These are phyloP conservation scores for cattle (Bos taurus) DNA, from an alignment of 2,113 vertebrate genomes.

Conservation along the genomic window ARS-UCD2.0 NC_037336.1:43421001-43421500, in stretches of 20 bases:
- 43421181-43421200: constrained; percentile 85
- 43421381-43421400: not conserved
- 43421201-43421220: constrained; percentile 93
- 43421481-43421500: not conserved
- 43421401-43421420: not conserved
- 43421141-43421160: constrained; percentile 75
- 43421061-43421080: not conserved
- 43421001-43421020: not conserved
- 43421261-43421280: constrained; percentile 47
- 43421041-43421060: not conserved
- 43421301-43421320: not conserved
- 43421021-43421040: not conserved
- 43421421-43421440: not conserved
- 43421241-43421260: constrained; percentile 97
- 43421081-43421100: constrained; percentile 90
- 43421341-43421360: not conserved
- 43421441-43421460: not conserved
- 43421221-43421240: constrained; percentile 93
- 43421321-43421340: not conserved
- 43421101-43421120: constrained; percentile 92
- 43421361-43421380: not conserved
- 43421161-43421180: constrained; percentile 84
- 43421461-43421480: not conserved
- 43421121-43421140: constrained; percentile 73
- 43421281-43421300: not conserved